These are phyloP conservation scores for Malaclemys terrapin DNA, from an alignment of 2,113 vertebrate genomes.

Conservation along the genomic window DNA sequence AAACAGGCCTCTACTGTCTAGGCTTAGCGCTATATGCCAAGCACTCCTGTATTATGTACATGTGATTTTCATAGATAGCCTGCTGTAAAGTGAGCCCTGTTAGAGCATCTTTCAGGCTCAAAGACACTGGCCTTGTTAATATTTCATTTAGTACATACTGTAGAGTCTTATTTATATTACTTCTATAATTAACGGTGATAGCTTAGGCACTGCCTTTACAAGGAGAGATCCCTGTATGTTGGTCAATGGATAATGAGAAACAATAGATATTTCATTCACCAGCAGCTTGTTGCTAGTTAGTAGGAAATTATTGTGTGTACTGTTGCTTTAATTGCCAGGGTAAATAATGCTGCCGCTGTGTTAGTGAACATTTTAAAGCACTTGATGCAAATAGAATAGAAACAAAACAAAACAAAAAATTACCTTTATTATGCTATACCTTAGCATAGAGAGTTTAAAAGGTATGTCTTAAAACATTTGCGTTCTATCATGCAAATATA, in stretches of 20 bases:
- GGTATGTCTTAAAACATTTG: slow-evolving; percentile 79
- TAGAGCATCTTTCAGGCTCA: slow-evolving; percentile 78
- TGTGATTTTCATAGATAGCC: slow-evolving; percentile 73
- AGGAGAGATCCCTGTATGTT: slow-evolving; percentile 82
- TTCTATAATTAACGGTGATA: slow-evolving; percentile 90
- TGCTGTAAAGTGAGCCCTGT: slow-evolving; percentile 72
- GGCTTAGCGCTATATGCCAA: slow-evolving; percentile 54
- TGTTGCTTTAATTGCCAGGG: slow-evolving; percentile 92
- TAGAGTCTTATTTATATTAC: slow-evolving; percentile 88
- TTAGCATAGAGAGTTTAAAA: slow-evolving; percentile 85
- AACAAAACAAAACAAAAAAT: slow-evolving; percentile 78
- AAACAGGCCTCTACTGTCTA: slow-evolving; percentile 57
- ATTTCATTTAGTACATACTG: slow-evolving; percentile 86
- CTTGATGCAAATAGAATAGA: slow-evolving; percentile 88
- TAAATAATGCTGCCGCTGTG: slow-evolving; percentile 85
- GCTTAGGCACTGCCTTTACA: slow-evolving; percentile 85
- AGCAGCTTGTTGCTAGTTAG: slow-evolving; percentile 90
- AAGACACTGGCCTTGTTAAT: slow-evolving; percentile 83
- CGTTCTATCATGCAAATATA: slow-evolving; percentile 88
- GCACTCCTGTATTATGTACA: slow-evolving; percentile 63
- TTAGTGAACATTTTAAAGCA: slow-evolving; percentile 91
- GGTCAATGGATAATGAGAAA: slow-evolving; percentile 88
- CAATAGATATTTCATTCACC: slow-evolving; percentile 91
- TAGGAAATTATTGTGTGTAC: slow-evolving; percentile 85
- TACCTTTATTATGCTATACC: slow-evolving; percentile 84